phyloP scores from a whole-genome alignment of 2,888 invertebrate genomes.

The Actias luna region DNA sequence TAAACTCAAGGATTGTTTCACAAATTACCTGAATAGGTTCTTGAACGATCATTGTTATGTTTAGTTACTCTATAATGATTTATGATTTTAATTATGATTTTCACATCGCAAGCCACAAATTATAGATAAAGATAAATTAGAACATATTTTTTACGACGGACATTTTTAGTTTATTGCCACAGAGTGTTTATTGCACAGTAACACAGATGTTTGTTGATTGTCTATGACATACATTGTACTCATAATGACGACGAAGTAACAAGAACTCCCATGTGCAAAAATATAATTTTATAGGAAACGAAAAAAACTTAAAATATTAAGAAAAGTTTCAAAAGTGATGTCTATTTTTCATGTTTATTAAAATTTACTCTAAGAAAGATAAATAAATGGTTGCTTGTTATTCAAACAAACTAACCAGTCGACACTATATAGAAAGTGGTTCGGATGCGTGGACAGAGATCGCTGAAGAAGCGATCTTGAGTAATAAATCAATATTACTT shows the following conservation, averaged over 20 bases:
- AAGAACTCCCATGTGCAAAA: background rate
- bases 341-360: too few relatives aligned
- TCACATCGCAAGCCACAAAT: slow-evolving; percentile 68
- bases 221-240: background rate
- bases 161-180: slow-evolving; percentile 70
- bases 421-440: too few relatives aligned
- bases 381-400: too few relatives aligned
- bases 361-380: too few relatives aligned
- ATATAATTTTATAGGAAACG: too few relatives aligned
- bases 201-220: too few relatives aligned
- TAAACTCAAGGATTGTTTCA: slow-evolving; percentile 36
- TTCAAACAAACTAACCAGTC: too few relatives aligned
- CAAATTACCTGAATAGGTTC: slow-evolving; percentile 73
- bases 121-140: slow-evolving; percentile 71
- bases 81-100: slow-evolving; percentile 61
- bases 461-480: too few relatives aligned
- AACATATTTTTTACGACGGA: slow-evolving; percentile 75
- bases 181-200: background rate
- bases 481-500: too few relatives aligned
- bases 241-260: background rate
- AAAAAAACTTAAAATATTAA: too few relatives aligned
- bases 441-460: too few relatives aligned
- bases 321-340: too few relatives aligned
- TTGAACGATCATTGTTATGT: slow-evolving; percentile 75
- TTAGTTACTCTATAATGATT: slow-evolving; percentile 50